Evolutionary conservation across 2,888 invertebrate species (phyloP).

Genomic region (Rhagium mordax): DNA sequence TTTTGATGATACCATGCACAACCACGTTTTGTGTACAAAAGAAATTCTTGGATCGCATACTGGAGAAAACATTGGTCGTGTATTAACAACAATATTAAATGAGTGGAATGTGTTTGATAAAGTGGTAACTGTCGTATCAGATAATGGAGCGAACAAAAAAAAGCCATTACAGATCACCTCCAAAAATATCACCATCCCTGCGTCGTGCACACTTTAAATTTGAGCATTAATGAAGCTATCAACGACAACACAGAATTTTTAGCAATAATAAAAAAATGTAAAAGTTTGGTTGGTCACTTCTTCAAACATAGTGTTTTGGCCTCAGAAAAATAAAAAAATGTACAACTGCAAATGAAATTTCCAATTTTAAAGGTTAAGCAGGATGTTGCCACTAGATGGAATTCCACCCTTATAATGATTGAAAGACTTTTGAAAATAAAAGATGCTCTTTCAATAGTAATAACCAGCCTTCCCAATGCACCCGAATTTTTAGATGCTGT

Average conservation of each 20-base stretch:
- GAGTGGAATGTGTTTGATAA: conserved; percentile 55
- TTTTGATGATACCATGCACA: neutral
- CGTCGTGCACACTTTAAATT: conserved; percentile 17
- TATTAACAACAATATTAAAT: conserved; percentile 44
- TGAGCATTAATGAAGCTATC: neutral
- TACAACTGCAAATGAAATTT: conserved; percentile 33
- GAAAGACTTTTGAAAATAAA: conserved; percentile 13
- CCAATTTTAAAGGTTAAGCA: conserved; percentile 53
- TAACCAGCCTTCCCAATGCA: conserved; percentile 33
- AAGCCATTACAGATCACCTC: conserved; percentile 7
- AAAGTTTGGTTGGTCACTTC: conserved; percentile 2
- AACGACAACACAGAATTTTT: neutral
- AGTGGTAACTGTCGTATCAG: conserved; percentile 54
- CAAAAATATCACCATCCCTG: conserved; percentile 19
- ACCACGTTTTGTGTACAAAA: conserved; percentile 1
- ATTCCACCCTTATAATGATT: conserved; percentile 38
- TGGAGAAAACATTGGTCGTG: neutral
- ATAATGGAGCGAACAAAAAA: conserved; percentile 18
- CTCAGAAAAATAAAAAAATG: neutral
- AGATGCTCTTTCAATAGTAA: conserved; percentile 32
- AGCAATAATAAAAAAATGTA: conserved; percentile 18
- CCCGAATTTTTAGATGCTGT: conserved; percentile 36
- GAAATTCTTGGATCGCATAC: conserved; percentile 6
- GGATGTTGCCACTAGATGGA: conserved; percentile 55
- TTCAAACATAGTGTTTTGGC: conserved; percentile 16